These are phyloP conservation scores for Pteronura brasiliensis DNA, from an alignment of 2,113 vertebrate genomes.

Conservation along the genomic window DNA sequence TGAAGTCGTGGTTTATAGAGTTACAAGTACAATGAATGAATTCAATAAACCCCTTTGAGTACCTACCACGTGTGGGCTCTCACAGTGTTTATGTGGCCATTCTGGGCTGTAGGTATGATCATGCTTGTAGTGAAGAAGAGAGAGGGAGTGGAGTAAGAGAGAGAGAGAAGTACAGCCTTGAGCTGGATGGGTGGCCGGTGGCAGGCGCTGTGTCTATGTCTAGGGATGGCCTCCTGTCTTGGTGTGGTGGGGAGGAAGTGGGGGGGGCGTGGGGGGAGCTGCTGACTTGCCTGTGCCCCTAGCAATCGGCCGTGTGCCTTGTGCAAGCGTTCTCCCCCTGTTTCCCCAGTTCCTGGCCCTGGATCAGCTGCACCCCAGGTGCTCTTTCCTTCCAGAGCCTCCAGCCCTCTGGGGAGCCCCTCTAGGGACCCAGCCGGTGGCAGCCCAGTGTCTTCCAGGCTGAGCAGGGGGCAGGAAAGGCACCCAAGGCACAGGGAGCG, in stretches of 20 bases:
- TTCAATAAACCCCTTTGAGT: accelerated
- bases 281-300: background rate
- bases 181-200: background rate
- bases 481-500: background rate
- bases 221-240: accelerated
- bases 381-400: background rate
- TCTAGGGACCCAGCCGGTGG: background rate
- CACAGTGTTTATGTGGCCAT: background rate
- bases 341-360: background rate
- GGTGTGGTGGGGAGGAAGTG: too few species aligned
- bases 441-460: background rate
- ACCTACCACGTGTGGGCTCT: accelerated
- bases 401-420: background rate
- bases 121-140: background rate
- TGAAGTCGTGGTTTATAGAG: background rate
- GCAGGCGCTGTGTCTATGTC: background rate
- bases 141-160: background rate
- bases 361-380: background rate
- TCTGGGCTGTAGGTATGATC: background rate
- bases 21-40: background rate
- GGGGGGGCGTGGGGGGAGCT: background rate
- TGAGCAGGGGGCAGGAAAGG: accelerated
- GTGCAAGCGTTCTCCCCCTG: background rate
- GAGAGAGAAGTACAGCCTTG: background rate
- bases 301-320: accelerated